Percentiles rank a stretch among this genome's conserved stretches.
Evolutionary conservation across 2,888 invertebrate genomes (phyloP).

Genomic region (Drepana falcataria): DNA sequence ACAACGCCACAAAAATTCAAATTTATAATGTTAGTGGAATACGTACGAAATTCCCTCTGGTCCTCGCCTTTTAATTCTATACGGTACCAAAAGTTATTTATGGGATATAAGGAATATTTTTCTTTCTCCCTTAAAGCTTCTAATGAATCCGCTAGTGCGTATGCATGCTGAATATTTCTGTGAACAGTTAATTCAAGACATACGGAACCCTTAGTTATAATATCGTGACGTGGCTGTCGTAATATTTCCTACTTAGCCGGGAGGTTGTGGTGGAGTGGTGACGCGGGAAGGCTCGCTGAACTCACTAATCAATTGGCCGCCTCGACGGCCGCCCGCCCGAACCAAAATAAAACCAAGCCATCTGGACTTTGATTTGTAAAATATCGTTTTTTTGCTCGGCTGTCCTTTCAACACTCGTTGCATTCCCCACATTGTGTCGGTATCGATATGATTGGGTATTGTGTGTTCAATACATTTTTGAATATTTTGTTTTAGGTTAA

Average conservation of each 20-base stretch:
- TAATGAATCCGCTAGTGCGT: too few species aligned
- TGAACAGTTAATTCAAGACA: not conserved
- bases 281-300: constrained; percentile 20
- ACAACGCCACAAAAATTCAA: too few species aligned
- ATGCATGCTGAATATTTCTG: too few species aligned
- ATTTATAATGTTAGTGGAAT: too few species aligned
- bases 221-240: constrained; percentile 17
- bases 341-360: constrained; percentile 28
- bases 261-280: constrained; percentile 24
- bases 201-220: constrained; percentile 23
- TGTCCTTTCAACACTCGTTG: constrained; percentile 21
- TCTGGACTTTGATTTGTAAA: constrained; percentile 32
- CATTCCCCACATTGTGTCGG: constrained; percentile 15
- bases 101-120: too few species aligned
- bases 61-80: too few species aligned
- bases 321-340: constrained; percentile 15
- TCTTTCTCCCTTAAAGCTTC: too few species aligned
- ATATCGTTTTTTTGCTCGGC: constrained; percentile 30
- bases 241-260: constrained; percentile 21
- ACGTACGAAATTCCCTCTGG: too few species aligned
- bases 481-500: constrained; percentile 8
- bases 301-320: constrained; percentile 54
- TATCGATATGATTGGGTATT: constrained; percentile 10
- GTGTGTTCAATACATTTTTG: constrained; percentile 12
- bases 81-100: too few species aligned